phyloP scores from a whole-genome alignment of 2,797 vertebrate species.

The Crenichthys baileyi region DNA sequence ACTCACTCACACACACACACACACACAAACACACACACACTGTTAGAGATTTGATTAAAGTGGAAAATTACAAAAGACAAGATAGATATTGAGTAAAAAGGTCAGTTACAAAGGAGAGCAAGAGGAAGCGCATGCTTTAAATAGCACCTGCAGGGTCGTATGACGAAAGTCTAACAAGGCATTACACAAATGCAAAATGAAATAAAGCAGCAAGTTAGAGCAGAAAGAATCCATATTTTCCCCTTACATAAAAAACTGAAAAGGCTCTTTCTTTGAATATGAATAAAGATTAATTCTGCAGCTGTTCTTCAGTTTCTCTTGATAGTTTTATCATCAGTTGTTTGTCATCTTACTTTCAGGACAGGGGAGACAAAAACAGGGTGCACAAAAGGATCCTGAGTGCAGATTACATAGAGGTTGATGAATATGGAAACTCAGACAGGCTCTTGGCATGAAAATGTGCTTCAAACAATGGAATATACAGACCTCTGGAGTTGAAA shows the following conservation, averaged over 20 bases:
- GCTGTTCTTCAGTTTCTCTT: conserved; percentile 24
- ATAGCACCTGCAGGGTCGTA: conserved; percentile 49
- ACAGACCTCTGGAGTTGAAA: conserved; percentile 5
- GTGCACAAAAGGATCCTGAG: conserved; percentile 27
- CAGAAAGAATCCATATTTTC: conserved; percentile 1
- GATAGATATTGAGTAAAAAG: conserved; percentile 31
- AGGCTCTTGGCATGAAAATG: conserved; percentile 30
- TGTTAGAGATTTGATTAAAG: conserved; percentile 30
- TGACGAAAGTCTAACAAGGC: conserved; percentile 35
- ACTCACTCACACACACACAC: conserved; percentile 1
- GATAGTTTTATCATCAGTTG: conserved; percentile 24
- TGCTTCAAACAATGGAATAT: conserved; percentile 33
- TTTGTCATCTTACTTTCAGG: conserved; percentile 36
- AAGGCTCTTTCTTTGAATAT: conserved; percentile 13
- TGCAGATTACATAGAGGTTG: conserved; percentile 26
- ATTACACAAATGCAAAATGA: conserved; percentile 23
- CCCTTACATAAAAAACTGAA: conserved; percentile 14
- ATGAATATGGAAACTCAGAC: conserved; percentile 49
- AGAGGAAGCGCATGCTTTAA: conserved; percentile 37
- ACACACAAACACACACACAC: conserved; percentile 14
- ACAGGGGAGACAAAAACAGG: conserved; percentile 32
- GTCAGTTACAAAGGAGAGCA: conserved; percentile 43
- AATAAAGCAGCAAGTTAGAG: conserved; percentile 15
- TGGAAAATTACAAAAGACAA: conserved; percentile 27
- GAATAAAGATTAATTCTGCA: conserved; percentile 33